Conservation (phyloP, 2,797 vertebrate genomes). For the Coregonus ussuriensis region DNA sequence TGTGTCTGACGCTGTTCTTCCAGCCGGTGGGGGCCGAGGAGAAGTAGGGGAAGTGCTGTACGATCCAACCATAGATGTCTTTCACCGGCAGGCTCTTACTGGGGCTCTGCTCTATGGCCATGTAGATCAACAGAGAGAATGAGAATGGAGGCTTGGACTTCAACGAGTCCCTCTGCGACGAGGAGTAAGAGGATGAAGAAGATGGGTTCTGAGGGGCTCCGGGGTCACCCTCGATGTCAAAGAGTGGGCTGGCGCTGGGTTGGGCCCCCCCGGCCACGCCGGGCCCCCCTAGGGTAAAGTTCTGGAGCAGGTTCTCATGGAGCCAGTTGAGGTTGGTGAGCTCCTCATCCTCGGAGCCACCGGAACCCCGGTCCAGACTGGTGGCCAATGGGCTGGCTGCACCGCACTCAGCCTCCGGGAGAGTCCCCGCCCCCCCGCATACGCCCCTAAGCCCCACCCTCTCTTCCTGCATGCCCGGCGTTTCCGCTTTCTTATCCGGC, state of each 20-base stretch:
- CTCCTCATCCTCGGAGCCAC: slow-evolving; percentile 88
- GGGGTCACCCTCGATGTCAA: slow-evolving; percentile 93
- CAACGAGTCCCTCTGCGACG: slow-evolving; percentile 86
- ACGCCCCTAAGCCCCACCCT: slow-evolving; percentile 82
- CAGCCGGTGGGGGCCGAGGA: slow-evolving; percentile 96
- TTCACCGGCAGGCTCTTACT: slow-evolving; percentile 97
- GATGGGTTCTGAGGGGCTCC: slow-evolving; percentile 70
- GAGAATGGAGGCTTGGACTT: slow-evolving; percentile 98
- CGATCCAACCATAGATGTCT: slow-evolving; percentile 98
- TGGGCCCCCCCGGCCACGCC: slow-evolving; percentile 75
- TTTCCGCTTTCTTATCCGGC: slow-evolving; percentile 97
- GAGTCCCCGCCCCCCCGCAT: slow-evolving; percentile 87
- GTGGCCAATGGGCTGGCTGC: slow-evolving; percentile 90
- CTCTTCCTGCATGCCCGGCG: slow-evolving; percentile 89
- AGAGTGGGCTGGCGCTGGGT: slow-evolving; percentile 86
- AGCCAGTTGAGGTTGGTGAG: slow-evolving; percentile 99
- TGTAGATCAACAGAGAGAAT: slow-evolving; percentile 98
- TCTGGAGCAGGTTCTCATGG: slow-evolving; percentile 97
- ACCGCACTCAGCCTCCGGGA: slow-evolving; percentile 86
- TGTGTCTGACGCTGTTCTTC: slow-evolving; percentile 99
- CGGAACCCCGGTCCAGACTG: slow-evolving; percentile 81
- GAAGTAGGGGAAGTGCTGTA: slow-evolving; percentile 97
- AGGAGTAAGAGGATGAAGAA: slow-evolving; percentile 79
- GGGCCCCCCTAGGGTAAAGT: slow-evolving; percentile 91
- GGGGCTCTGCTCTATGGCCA: slow-evolving; percentile 98